Evolutionary conservation across 1,140 invertebrate species (phyloP).

Genomic region (Calephelis nemesis): DNA sequence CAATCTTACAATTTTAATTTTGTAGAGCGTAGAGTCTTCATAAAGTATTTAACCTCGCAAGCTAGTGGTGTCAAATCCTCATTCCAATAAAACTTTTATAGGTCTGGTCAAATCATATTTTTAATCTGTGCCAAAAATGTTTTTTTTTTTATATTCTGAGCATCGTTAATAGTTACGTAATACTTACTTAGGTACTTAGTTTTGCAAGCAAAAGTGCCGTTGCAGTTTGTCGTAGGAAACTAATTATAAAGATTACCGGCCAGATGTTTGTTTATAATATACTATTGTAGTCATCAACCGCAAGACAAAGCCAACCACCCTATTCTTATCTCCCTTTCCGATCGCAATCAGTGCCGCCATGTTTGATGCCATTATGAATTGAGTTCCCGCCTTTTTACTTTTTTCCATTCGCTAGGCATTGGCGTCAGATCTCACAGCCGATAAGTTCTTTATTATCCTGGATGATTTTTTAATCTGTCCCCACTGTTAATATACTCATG

Average conservation of each 20-base stretch:
- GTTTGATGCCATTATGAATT: constrained; percentile 73
- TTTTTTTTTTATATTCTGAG: too few relatives aligned
- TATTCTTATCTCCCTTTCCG: constrained; percentile 61
- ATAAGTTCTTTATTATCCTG: constrained; percentile 75
- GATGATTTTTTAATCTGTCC: constrained; percentile 74
- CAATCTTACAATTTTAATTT: too few relatives aligned
- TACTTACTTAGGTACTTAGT: too few relatives aligned
- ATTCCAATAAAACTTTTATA: too few relatives aligned
- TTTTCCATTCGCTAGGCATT: constrained; percentile 73
- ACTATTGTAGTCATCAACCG: constrained; percentile 54
- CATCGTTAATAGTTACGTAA: too few relatives aligned
- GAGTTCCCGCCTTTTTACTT: constrained; percentile 75
- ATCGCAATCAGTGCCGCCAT: constrained; percentile 74
- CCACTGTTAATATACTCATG: constrained; percentile 44
- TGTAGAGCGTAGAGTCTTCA: too few relatives aligned
- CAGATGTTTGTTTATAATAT: constrained; percentile 45
- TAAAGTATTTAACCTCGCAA: too few relatives aligned
- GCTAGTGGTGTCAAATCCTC: too few relatives aligned
- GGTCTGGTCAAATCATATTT: too few relatives aligned
- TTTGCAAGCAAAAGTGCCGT: not conserved
- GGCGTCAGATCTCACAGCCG: constrained; percentile 73
- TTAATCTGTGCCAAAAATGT: too few relatives aligned
- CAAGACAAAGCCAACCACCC: constrained; percentile 70
- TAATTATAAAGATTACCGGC: constrained; percentile 31
- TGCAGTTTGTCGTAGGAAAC: constrained; percentile 13